Base-by-base conservation (phyloP, 2,888 invertebrate genomes). In the Anoplius nigerrimus region DNA sequence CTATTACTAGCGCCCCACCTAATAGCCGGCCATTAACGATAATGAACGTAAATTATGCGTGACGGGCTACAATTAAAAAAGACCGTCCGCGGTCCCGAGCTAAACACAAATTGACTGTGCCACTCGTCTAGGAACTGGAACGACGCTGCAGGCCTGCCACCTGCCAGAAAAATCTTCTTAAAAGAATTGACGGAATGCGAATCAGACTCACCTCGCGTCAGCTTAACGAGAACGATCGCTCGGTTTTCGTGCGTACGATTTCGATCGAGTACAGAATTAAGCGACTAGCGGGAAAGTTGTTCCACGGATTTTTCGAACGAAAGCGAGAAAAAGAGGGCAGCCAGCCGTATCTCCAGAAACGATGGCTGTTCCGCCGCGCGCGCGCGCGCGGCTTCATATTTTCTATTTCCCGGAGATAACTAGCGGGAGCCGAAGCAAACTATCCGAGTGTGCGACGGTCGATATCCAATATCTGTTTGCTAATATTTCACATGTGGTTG, bases 1-100 rank as follows among this genome's bases (percentile, higher is more conserved):
- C 79, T 75, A 74, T 78, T 80, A 78, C 75, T 78, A 80, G 76
- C 74, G 74, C 73, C 69, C 73, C 76, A 76, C 71, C 69, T 83
- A 83, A 83, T 79, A 81, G 84, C 76, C 61, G 56, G 71, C 75
- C 80, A 77, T 83, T 83, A 81, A 74, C 77, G 75, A 80, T 83
- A 83, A 83, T 82, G 79, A 78, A 77, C 75, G 76, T 79, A 81
- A 83, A 82, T 84, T 81, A 83, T 82, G 80, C 78, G 79, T 72
- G 74, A 73, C 75, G 79, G 76, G 69, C 69, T 69, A 63, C 78
- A 72, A 80, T 82, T 82, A 82, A 83, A 83, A n/a, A 82, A 82
- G 80, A 74, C 76, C 76, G 71, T 75, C 71, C 67, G 66, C 66
- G 66, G 68, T 63, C 54, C 74, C 70, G 65, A 15, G 70, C 69